Conservation (phyloP, 2,888 invertebrate species). For the Lottia gigantea region DNA sequence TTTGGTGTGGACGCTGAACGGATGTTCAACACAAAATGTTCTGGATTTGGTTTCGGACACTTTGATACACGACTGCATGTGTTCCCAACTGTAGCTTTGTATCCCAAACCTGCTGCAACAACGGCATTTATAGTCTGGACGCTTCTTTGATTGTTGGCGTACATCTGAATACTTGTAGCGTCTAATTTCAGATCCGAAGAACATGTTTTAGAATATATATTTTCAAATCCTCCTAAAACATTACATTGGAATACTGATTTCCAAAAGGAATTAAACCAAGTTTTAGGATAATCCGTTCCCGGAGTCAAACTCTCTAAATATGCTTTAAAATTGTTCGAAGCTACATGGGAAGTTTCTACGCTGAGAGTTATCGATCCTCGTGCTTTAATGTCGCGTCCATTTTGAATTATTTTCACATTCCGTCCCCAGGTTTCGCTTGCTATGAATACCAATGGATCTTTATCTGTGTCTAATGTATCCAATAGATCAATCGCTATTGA, state of each 20-base stretch:
- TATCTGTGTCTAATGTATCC: slow-evolving; percentile 26
- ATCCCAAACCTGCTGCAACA: slow-evolving; percentile 37
- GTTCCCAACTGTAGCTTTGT: slow-evolving; percentile 17
- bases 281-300: neutral
- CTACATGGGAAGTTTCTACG: slow-evolving; percentile 30
- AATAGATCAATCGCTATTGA: slow-evolving; percentile 39
- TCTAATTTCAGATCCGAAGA: slow-evolving; percentile 8
- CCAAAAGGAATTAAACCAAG: neutral
- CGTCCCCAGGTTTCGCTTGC: slow-evolving; percentile 57
- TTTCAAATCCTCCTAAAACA: neutral
- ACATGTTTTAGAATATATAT: neutral
- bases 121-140: slow-evolving; percentile 48
- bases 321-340: slow-evolving; percentile 23
- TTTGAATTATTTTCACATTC: slow-evolving; percentile 30
- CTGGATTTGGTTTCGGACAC: slow-evolving; percentile 6
- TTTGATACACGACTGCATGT: slow-evolving; percentile 17
- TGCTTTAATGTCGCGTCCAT: slow-evolving; percentile 31
- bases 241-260: slow-evolving; percentile 1
- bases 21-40: neutral
- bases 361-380: slow-evolving; percentile 46
- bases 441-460: slow-evolving; percentile 40
- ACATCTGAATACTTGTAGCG: slow-evolving; percentile 5
- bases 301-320: slow-evolving; percentile 25
- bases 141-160: slow-evolving; percentile 40
- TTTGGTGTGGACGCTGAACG: slow-evolving; percentile 14